Evolutionary conservation across 2,888 invertebrate species (phyloP).

Genomic region (Volucella zonaria): DNA sequence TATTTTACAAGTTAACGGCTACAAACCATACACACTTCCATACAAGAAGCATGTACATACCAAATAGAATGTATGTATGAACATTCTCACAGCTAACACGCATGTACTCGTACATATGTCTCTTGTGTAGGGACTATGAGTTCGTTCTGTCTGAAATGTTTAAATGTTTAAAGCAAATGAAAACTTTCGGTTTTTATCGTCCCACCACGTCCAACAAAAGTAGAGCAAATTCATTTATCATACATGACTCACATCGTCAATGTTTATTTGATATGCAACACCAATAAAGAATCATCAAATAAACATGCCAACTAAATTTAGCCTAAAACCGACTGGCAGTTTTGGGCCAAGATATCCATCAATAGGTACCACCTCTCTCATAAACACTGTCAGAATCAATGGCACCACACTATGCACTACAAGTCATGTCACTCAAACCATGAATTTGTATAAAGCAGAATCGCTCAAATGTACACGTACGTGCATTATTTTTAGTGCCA

Average conservation of each 20-base stretch:
- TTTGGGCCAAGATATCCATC: constrained; percentile 47
- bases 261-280: constrained; percentile 18
- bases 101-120: too few species aligned
- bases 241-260: neutral
- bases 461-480: neutral
- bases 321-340: constrained; percentile 45
- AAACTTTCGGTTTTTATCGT: too few species aligned
- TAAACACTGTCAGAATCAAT: constrained; percentile 20
- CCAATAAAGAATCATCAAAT: constrained; percentile 26
- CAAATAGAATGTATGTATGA: too few species aligned
- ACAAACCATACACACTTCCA: too few species aligned
- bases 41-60: too few species aligned
- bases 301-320: constrained; percentile 45
- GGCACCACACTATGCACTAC: constrained; percentile 5
- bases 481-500: constrained; percentile 53
- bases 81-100: too few species aligned
- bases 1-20: too few species aligned
- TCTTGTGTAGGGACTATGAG: too few species aligned
- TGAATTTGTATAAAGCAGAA: neutral
- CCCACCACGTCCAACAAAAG: too few species aligned
- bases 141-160: too few species aligned
- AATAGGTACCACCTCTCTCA: constrained; percentile 22
- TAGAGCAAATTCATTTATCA: too few species aligned
- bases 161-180: too few species aligned
- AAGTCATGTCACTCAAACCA: constrained; percentile 52